These are phyloP conservation scores for Pheosia tremula DNA, from an alignment of 2,888 invertebrate genomes.

Conservation along the genomic window DNA sequence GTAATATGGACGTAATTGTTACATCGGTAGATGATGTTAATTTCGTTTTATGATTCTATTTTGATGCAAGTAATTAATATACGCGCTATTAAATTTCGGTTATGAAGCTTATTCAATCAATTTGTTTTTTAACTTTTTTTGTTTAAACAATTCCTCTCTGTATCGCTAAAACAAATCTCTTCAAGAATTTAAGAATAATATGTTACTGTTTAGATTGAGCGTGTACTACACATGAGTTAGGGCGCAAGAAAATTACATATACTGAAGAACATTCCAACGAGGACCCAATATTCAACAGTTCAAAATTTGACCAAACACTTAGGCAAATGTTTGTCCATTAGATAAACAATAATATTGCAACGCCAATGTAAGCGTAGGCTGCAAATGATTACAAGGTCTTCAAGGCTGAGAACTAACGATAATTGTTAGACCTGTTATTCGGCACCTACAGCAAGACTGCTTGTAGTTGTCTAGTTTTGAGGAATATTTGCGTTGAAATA, in stretches of 20 bases:
- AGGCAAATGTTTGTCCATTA: constrained; percentile 8
- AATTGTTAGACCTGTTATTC: constrained; percentile 61
- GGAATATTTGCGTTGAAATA: constrained; percentile 1
- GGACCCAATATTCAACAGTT: too few relatives aligned
- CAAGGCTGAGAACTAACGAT: constrained; percentile 61
- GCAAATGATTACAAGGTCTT: constrained; percentile 67
- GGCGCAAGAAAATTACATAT: too few relatives aligned
- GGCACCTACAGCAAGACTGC: constrained; percentile 28
- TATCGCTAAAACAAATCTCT: too few relatives aligned
- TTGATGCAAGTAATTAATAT: constrained; percentile 3
- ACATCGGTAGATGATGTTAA: constrained; percentile 2
- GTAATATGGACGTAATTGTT: constrained; percentile 1
- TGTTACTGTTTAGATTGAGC: too few relatives aligned
- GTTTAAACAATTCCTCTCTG: too few relatives aligned
- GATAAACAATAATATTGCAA: constrained; percentile 15
- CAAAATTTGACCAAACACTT: not conserved
- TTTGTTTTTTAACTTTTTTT: not conserved
- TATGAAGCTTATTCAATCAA: not conserved
- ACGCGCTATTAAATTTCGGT: not conserved
- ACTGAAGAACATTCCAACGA: too few relatives aligned
- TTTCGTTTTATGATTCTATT: constrained; percentile 2
- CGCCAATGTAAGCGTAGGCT: constrained; percentile 57
- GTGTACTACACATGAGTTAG: too few relatives aligned
- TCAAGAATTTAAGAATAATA: too few relatives aligned
- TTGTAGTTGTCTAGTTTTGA: constrained; percentile 9